A percentile compares a stretch with the other conserved stretches of the same genome.
Conservation (phyloP, 2,888 invertebrate genomes). For the Andrena minutula region DNA sequence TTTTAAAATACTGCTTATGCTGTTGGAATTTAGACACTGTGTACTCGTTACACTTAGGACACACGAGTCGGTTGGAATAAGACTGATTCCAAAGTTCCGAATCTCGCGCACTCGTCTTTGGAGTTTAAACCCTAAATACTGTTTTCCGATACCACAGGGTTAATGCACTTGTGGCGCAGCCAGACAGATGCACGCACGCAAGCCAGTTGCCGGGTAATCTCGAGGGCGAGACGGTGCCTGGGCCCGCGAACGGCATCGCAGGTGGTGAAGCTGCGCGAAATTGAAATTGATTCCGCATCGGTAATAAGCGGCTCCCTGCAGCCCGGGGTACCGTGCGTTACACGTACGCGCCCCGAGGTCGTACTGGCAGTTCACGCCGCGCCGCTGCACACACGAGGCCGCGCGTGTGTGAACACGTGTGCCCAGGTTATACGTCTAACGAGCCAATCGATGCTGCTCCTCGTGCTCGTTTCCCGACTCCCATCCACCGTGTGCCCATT, state of each 20-base stretch:
- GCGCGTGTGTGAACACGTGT: constrained; percentile 35
- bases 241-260: constrained; percentile 62
- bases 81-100: no score
- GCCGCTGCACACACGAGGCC: constrained; percentile 31
- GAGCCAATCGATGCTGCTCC: constrained; percentile 60
- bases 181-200: constrained; percentile 4
- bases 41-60: no score
- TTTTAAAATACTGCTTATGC: no score
- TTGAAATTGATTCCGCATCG: constrained; percentile 80
- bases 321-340: constrained; percentile 49
- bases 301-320: constrained; percentile 72
- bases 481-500: constrained; percentile 42
- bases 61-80: no score
- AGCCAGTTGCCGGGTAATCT: constrained; percentile 59
- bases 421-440: constrained; percentile 45
- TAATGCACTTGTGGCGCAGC: constrained; percentile 7
- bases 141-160: constrained; percentile 17
- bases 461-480: constrained; percentile 36
- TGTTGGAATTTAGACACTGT: no score
- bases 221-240: constrained; percentile 39
- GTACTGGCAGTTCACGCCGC: constrained; percentile 37
- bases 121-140: background rate
- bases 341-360: constrained; percentile 60
- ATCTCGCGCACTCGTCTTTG: background rate
- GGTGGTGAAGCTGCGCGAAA: constrained; percentile 74